A percentile compares a stretch with the other conserved stretches of the same genome.
Evolutionary conservation across 2,888 invertebrate genomes (phyloP).

Genomic region (Drosophila emarginata): DNA sequence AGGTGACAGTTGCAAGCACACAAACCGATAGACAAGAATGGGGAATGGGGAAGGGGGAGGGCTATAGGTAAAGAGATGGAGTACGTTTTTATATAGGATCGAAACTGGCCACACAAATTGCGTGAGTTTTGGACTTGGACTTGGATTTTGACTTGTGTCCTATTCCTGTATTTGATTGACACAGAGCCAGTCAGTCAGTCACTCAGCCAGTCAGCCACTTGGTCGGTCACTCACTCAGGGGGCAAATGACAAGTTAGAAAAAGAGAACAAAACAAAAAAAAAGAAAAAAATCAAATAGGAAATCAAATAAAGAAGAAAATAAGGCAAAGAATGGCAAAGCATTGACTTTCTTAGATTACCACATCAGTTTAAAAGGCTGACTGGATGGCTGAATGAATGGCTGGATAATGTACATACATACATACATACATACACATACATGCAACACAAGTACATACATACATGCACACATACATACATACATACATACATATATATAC

Average conservation of each 20-base stretch:
- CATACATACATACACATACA: too few species aligned
- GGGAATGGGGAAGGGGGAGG: background rate
- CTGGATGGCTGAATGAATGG: constrained; percentile 8
- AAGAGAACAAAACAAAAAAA: background rate
- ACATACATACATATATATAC: background rate
- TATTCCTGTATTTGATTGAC: constrained; percentile 28
- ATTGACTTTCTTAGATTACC: constrained; percentile 16
- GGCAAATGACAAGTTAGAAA: constrained; percentile 9
- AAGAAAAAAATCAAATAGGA: constrained; percentile 6
- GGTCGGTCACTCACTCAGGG: background rate
- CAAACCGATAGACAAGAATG: constrained; percentile 1
- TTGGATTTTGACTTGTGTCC: constrained; percentile 16
- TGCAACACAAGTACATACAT: too few species aligned
- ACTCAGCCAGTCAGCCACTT: background rate
- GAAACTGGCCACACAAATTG: constrained; percentile 4
- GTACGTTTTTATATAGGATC: too few species aligned
- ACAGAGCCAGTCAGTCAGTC: constrained; percentile 9
- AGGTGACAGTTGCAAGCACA: constrained; percentile 35
- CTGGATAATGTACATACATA: background rate
- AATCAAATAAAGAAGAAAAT: constrained; percentile 10
- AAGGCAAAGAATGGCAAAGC: constrained; percentile 15
- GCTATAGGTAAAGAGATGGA: background rate
- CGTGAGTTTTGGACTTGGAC: constrained; percentile 10
- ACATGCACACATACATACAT: background rate
- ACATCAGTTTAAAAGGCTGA: constrained; percentile 17